Conservation (phyloP, 2,797 vertebrate species). For the Nannoperca australis region DNA sequence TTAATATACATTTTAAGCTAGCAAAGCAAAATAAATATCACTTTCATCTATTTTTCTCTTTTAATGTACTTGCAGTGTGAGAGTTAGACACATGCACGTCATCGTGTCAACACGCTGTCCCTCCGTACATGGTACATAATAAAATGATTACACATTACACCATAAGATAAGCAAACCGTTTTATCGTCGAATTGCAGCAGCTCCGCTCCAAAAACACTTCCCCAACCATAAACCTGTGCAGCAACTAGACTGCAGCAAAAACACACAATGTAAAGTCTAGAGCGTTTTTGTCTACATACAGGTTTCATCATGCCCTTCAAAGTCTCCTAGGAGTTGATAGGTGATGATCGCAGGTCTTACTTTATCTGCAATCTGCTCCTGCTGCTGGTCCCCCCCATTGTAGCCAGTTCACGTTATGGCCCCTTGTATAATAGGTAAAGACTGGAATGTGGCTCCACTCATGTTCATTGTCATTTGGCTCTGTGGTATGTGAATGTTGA, state of each 20-base stretch:
- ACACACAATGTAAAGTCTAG: not conserved
- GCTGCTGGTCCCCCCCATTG: constrained; percentile 28
- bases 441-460: constrained; percentile 76
- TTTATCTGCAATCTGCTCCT: constrained; percentile 36
- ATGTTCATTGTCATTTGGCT: constrained; percentile 73
- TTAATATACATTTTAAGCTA: too few species aligned
- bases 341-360: not conserved
- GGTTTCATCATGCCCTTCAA: not conserved
- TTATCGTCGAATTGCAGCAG: constrained; percentile 11
- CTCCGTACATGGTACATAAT: not conserved
- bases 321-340: not conserved
- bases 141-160: constrained; percentile 12
- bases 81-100: not conserved
- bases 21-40: not conserved
- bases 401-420: constrained; percentile 47
- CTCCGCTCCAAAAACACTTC: constrained; percentile 2
- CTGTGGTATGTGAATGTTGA: constrained; percentile 79
- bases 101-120: not conserved
- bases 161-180: constrained; percentile 29
- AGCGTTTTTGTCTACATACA: not conserved
- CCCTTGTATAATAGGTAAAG: constrained; percentile 76
- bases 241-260: not conserved
- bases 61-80: not conserved
- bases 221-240: constrained; percentile 16
- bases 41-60: not conserved